These are phyloP conservation scores for Phorcus lineatus DNA, from an alignment of 2,888 invertebrate genomes.

Conservation along the genomic window DNA sequence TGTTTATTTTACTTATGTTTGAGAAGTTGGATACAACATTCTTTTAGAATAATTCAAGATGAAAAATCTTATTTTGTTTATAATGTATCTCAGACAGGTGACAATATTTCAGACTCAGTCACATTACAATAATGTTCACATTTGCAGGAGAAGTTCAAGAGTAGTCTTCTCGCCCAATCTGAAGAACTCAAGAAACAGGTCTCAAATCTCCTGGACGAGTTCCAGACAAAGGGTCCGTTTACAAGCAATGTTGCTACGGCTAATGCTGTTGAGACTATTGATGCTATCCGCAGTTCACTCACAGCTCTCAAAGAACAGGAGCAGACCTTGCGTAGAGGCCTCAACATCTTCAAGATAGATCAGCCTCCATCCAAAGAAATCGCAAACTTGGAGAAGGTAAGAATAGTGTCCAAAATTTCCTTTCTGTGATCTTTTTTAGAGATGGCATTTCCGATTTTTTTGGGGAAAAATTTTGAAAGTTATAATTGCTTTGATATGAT, in stretches of 20 bases:
- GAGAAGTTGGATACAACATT: no score
- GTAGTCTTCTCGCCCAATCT: constrained; percentile 83
- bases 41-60: no score
- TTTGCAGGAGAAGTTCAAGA: constrained; percentile 78
- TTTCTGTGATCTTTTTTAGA: no score
- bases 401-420: background rate
- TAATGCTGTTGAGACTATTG: constrained; percentile 72
- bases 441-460: no score
- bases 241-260: constrained; percentile 60
- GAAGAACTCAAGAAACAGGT: constrained; percentile 84
- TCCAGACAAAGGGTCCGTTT: constrained; percentile 80
- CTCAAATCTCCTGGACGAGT: constrained; percentile 82
- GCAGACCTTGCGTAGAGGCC: constrained; percentile 80
- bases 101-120: background rate
- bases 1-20: no score
- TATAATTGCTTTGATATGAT: no score
- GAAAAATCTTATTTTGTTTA: no score
- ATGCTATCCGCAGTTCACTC: constrained; percentile 65
- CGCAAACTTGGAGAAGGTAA: constrained; percentile 72
- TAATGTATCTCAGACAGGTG: no score
- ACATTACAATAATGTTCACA: background rate
- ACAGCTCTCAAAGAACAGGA: constrained; percentile 81
- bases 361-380: constrained; percentile 79
- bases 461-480: no score
- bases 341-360: constrained; percentile 86